Evolutionary conservation across 2,888 invertebrate genomes (phyloP), one percentile per base, ranked within the genome.

Genomic region (Nomada goodeniana): DNA sequence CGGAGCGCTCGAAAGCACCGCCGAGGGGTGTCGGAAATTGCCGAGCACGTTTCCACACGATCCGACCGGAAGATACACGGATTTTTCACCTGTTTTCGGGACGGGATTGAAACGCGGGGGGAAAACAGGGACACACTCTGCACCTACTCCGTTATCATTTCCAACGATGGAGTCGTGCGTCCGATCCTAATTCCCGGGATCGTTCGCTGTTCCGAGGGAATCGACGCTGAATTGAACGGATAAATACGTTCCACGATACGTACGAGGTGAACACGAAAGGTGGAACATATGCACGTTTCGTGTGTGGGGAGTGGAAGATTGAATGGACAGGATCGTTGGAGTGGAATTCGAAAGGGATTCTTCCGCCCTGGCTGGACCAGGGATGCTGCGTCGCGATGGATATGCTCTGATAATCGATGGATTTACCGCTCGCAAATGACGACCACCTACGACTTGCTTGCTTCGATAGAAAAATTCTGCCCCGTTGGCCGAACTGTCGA

Each of bases 21-120:
- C 89, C 88, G 88, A 88, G 79, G 63, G 76, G 60, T 76, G 83
- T 67, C 88, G 88, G 89, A 87, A 86, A 88, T 76, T 59, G 67
- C 87, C 88, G 88, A 88, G 59, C 52, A 68, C 76, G 73, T 23
- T 23, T 26, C 75, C 82, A 79, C 65, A 74, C 84, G 57, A 60
- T 47, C 69, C 84, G 57, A 18, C 44, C 68, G 20, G 23, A 4
- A 47, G n/a, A 61, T 64, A 50, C 72, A 29, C 53, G 57, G 60
- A 82, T 83, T 83, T 78, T 75, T 75, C 72, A n/a, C 50, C 61
- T 60, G 55, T 72, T 75, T 47, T 55, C 63, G 53, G 10, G 23
- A 9, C 53, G 52, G 36, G 59, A 65, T 76, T 70, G 52, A 59
- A 64, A 50, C 26, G 65, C 42, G 10, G 36, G 5, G 18, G 18